These are phyloP conservation scores for Calephelis virginiensis DNA, from an alignment of 1,140 invertebrate species.

Conservation along the genomic window DNA sequence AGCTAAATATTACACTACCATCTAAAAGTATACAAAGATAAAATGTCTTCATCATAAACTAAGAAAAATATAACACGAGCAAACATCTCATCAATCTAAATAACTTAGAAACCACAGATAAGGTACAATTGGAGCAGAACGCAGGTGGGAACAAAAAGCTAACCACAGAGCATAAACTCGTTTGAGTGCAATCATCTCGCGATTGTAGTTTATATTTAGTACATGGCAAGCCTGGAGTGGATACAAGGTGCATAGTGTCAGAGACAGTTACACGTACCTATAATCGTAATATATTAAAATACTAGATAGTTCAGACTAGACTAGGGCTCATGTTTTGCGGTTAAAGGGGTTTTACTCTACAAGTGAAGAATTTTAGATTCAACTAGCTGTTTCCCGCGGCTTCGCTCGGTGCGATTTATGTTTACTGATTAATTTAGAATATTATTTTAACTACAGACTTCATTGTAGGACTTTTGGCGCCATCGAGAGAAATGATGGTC, in stretches of 20 bases:
- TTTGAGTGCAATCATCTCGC: slow-evolving; percentile 53
- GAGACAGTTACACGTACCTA: slow-evolving; percentile 38
- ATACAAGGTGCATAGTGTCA: slow-evolving; percentile 53
- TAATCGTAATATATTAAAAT: slow-evolving; percentile 32
- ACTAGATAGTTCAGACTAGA: slow-evolving; percentile 3
- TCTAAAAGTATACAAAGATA: no score
- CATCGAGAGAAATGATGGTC: no score
- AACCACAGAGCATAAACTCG: slow-evolving; percentile 48
- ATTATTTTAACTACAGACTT: no score
- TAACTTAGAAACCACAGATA: slow-evolving; percentile 35
- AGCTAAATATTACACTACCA: no score
- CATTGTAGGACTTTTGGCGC: no score
- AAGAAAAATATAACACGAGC: neutral
- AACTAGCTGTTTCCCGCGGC: no score
- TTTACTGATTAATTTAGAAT: no score
- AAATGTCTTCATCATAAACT: no score
- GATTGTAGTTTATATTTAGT: slow-evolving; percentile 60
- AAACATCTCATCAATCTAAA: slow-evolving; percentile 30
- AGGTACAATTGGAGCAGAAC: slow-evolving; percentile 47
- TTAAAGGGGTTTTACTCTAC: no score
- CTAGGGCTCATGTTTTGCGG: neutral
- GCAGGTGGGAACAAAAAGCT: slow-evolving; percentile 55
- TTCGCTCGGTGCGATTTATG: no score
- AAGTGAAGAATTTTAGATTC: no score
- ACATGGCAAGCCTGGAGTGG: slow-evolving; percentile 50